Evolutionary conservation across 37 sponge, comb jelly and placozoan species (phyloP), one percentile per base, ranked within the genome.

Genomic region (Ephydatia muelleri): DNA sequence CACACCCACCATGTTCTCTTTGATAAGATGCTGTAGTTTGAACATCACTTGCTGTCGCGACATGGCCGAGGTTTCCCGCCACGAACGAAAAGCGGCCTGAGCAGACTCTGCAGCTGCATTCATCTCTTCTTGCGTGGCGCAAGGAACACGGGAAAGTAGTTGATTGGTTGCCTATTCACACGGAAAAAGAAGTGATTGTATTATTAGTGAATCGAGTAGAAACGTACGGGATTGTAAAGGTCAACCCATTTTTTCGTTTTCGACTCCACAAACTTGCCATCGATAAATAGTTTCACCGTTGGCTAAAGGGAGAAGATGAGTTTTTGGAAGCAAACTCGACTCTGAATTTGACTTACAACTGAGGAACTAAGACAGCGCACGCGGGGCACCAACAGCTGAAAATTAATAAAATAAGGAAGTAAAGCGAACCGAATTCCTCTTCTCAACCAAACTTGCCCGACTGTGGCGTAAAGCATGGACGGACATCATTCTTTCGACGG

Each of bases 41-140:
- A 98, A 98, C 99, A 98, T 98, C 65, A 98, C 88, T 30, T 89
- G 87, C 81, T 98, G 99, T 68, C 99, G 83, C 16, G 92, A 69
- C 74, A 98, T 79, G 33, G 94, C 73, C 40, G 93, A 92, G 30
- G 82, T 68, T 23, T 94, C 88, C 11, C 80, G 70, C 99, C 99
- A 98, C 0, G 79, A 35, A 5, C 82, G 83, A 87, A 94, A 98
- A 5, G 97, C 95, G 26, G 68, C 76, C 74, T 90, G 67, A 3
- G 99, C 99, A 37, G 98, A 88, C 47, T 84, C 88, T n/a, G 88
- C 96, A 34, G 99, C 99, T 35, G 90, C 85, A 21, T 86, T 83
- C 99, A 98, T 98, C 88, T 98, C 99, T 6, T 88, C 92, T 40
- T 88, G 87, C 5, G 99, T 98, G 35, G 97, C 87, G 47, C 93